Base-by-base conservation (phyloP, 2,113 vertebrate genomes). In the Nerophis ophidion region DNA sequence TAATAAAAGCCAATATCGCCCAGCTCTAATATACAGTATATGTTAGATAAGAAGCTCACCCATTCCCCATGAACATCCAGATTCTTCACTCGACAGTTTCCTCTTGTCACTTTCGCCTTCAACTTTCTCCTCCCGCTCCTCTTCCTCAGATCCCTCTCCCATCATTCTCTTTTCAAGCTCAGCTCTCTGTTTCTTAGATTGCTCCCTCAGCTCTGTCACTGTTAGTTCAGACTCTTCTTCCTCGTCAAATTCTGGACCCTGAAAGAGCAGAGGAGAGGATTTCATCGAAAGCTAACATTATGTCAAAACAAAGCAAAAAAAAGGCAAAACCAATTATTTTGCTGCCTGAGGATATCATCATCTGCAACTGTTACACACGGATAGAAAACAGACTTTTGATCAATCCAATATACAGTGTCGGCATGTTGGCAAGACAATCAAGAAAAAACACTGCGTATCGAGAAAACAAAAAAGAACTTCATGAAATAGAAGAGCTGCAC, bases 61-160 rank as follows among this genome's bases (percentile, higher is more conserved):
- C 85, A 99, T 95, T 83, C 97, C 97, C 97, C 96, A 99, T 0
- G 84, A 93, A 68, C 97, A 99, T 48, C 93, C 95, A 5, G 90
- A 72, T 4, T 95, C 93, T 3, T 82, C 90, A 0, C 76, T 91
- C 13, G 89, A 86, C 42, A 63, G n/a, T 61, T 84, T 61, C 77
- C 61, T 6, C 48, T 70, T 64, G 63, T 36, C 61, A 45, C 61
- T 49, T 42, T 48, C 68, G 1, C 26, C 87, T 58, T 53, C 68
- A 0, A 86, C 60, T 6, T 82, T 33, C 9, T 88, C 80, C 0
- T 75, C 61, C 0, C 88, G 87, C 0, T 93, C 87, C 0, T 94
- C 93, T 34, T 93, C 92, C 58, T 97, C 95, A 0, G 92, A 94
- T 48, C 93, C 92, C 4, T 95, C 94, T 69, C 94, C 97, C 79